These are phyloP conservation scores for Habropoda laboriosa DNA, from an alignment of 1,140 invertebrate species.

Conservation along the genomic window DNA sequence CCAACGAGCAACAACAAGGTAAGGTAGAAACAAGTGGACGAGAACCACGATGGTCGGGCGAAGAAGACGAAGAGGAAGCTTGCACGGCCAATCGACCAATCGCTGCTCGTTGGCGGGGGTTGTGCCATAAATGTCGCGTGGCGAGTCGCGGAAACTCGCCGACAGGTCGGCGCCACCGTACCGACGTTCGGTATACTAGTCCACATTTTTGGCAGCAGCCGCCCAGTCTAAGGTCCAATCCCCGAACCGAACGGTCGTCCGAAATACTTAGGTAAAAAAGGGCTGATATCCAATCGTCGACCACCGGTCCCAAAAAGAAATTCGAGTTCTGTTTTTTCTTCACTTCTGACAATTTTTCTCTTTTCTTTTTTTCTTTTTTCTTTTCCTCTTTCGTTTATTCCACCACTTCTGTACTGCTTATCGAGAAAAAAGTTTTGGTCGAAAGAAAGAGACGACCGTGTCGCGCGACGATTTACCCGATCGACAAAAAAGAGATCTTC, in stretches of 20 bases:
- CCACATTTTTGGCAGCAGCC: constrained; percentile 77
- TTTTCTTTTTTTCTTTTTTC: constrained; percentile 19
- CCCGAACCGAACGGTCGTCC: constrained; percentile 82
- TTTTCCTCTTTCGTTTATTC: not conserved
- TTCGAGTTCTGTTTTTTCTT: no score
- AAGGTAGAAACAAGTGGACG: constrained; percentile 15
- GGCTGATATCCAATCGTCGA: constrained; percentile 5
- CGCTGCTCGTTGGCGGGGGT: constrained; percentile 69
- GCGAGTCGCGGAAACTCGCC: constrained; percentile 59
- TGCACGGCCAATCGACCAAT: constrained; percentile 56
- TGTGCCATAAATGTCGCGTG: constrained; percentile 79
- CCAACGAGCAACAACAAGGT: not conserved
- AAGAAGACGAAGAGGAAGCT: not conserved
- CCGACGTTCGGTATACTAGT: constrained; percentile 78
- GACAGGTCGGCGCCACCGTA: constrained; percentile 75
- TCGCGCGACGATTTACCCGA: not conserved
- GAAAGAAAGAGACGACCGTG: not conserved
- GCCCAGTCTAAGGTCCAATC: constrained; percentile 81
- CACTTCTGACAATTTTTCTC: no score
- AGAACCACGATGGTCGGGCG: not conserved
- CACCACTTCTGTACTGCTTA: not conserved
- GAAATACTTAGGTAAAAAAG: constrained; percentile 80
- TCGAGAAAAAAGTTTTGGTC: not conserved
- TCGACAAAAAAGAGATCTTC: not conserved
- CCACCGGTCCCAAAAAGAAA: constrained; percentile 14